Evolutionary conservation across 1,140 invertebrate genomes (phyloP), one percentile per base, ranked within the genome.

Genomic region (Centruroides vittatus): DNA sequence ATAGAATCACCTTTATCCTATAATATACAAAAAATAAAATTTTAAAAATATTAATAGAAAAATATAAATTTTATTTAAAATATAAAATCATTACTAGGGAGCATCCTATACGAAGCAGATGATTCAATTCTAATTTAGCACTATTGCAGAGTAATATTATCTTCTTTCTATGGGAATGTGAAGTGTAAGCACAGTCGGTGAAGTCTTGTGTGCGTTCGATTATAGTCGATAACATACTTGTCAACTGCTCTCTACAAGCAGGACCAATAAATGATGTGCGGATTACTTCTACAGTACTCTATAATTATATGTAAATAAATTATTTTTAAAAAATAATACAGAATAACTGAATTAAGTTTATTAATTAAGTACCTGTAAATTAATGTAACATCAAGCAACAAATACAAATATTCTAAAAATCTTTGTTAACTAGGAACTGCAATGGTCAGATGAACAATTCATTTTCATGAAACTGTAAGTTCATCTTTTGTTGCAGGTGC

Each of bases 181-280:
- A 89, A 48, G 95, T 98, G 75, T 98, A 98, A 57, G 95, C 92
- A 59, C 94, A 98, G 76, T 99, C 95, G 12, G 96, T 99, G 76
- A 99, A 99, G 75, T 99, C 96, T 76, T 73, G 67, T 59, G 91
- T 95, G 68, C 92, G 84, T 76, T 99, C 95, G 41, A 94, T 84
- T 34, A 98, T 84, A 49, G 86, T 83, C 61, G 96, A 91, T 67
- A 98, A 80, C 35, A 89, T 87, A 64, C 81, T 73, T 1, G 84
- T 82, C 12, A 98, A 78, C 47, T 89, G 85, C 67, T 89, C 84
- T 63, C 86, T 78, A 67, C 81, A 80, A 35, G 67, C 78, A 62
- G 73, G 79, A 68, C 84, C 78, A 48, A 80, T 71, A 55, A 79
- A 69, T 8, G 81, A 82, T 74, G 87, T 81, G 67, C 85, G 78